Conservation (phyloP, 1,140 invertebrate species). For the Drosophila hydei region DNA sequence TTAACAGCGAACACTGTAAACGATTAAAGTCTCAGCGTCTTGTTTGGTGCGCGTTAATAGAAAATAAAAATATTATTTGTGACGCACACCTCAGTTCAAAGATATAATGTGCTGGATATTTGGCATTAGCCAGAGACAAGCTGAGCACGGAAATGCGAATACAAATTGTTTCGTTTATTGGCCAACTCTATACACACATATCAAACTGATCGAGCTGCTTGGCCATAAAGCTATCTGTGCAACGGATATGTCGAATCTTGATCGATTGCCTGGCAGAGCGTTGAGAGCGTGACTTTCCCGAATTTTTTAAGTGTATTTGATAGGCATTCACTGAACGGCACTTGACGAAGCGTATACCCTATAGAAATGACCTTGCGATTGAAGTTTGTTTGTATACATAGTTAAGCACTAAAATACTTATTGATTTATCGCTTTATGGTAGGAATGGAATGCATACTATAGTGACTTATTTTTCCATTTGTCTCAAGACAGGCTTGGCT, state of each 20-base stretch:
- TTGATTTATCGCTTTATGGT: no score
- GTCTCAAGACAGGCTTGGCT: no score
- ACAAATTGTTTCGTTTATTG: constrained; percentile 39
- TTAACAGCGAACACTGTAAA: constrained; percentile 62
- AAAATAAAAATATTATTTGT: constrained; percentile 67
- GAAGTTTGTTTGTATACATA: no score
- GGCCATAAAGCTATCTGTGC: constrained; percentile 35
- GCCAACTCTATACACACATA: constrained; percentile 5
- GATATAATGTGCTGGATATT: constrained; percentile 23
- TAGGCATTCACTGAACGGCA: constrained; percentile 32
- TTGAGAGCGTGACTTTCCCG: constrained; percentile 43
- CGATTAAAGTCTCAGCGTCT: constrained; percentile 6
- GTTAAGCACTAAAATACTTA: no score
- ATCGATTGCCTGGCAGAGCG: constrained; percentile 27
- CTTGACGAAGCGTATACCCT: constrained; percentile 3
- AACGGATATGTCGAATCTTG: constrained; percentile 48
- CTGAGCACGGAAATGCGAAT: constrained; percentile 32
- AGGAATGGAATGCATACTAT: no score
- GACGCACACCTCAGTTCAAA: constrained; percentile 42
- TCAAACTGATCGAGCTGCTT: neutral
- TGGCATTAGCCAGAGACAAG: constrained; percentile 28
- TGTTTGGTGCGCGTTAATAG: constrained; percentile 51
- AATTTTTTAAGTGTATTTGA: constrained; percentile 19
- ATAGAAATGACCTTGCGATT: neutral
- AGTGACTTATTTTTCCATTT: no score